Evolutionary conservation across 2,888 invertebrate genomes (phyloP), one percentile per base, ranked within the genome.

Genomic region (Synergus japonicus): DNA sequence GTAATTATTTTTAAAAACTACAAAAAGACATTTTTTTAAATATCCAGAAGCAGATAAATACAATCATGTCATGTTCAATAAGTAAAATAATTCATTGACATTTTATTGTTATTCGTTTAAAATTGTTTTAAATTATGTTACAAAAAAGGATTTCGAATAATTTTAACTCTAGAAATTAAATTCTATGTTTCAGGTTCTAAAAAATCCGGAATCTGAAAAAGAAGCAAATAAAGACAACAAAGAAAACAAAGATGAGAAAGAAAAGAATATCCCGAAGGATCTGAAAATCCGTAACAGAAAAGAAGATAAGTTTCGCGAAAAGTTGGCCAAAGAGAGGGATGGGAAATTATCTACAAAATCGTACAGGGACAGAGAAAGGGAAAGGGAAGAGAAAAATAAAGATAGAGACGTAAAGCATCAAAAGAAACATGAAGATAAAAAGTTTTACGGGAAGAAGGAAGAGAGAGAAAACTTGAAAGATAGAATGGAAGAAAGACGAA

Each of bases 321-420:
- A 90, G 84, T 60, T 86, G 18, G 80, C 86, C 12, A 88, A 90
- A 46, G 90, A 90, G 67, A 86, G 94, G 77, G 94, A 94, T 85
- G 92, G 93, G 89, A 93, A 94, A 82, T 92, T 93, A 83, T 76
- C 85, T 91, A 83, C 89, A 78, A 93, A 91, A 84, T 85, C 88
- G 80, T 88, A 92, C 65, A 88, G 90, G 83, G 94, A 94, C 81
- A 93, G 93, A 82, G 93, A 93, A 83, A 88, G 90, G 83, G 94
- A 94, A 81, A 93, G 93, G 82, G 93, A 93, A 83, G 93, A 93
- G 85, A 93, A 92, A 85, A 80, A 88, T 81, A 93, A 93, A 76
- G 91, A 90, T 4, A 87, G 85, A 64, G 91, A 90, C 4, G 67
- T 83, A 7, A 91, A 90, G 77, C 89, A 89, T 86, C 93, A 93